phyloP scores from a whole-genome alignment of 2,113 vertebrate species.

The Murina feae region DNA sequence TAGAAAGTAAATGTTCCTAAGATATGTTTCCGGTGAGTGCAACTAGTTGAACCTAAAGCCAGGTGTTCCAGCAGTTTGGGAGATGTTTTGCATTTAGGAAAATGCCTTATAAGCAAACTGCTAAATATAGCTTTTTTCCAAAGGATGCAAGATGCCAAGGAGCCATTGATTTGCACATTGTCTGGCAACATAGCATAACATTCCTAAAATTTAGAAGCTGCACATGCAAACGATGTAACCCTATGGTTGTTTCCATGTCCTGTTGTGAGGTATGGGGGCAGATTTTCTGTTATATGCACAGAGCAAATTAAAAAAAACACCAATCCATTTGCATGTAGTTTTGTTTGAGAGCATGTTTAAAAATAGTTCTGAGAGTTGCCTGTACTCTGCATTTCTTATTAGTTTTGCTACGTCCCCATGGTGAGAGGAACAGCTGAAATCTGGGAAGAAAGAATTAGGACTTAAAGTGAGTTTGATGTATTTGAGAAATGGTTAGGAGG shows the following conservation, averaged over 20 bases:
- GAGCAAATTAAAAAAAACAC: not conserved
- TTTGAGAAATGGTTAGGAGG: not conserved
- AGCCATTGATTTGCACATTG: constrained; percentile 68
- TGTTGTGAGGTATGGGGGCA: not conserved
- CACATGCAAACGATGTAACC: constrained; percentile 25
- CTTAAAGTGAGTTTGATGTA: constrained; percentile 8
- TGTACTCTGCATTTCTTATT: not conserved
- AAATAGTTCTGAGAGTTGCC: not conserved
- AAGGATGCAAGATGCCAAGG: constrained; percentile 21
- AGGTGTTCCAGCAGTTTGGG: constrained; percentile 50
- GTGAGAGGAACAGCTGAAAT: not conserved
- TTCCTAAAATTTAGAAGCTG: constrained; percentile 57
- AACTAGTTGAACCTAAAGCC: constrained; percentile 21
- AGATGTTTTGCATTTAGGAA: constrained; percentile 70
- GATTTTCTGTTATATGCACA: not conserved
- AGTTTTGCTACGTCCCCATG: not conserved
- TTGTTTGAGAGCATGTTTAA: constrained; percentile 1
- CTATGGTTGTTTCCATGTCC: not conserved
- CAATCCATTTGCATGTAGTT: not conserved
- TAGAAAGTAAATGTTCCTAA: constrained; percentile 32
- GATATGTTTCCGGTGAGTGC: constrained; percentile 12
- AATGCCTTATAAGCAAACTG: constrained; percentile 57
- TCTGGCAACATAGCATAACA: constrained; percentile 64
- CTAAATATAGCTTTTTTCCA: constrained; percentile 66
- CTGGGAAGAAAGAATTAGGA: not conserved